Base-by-base conservation (phyloP, 2,113 vertebrate genomes). In the Dromiciops gliroides region DNA sequence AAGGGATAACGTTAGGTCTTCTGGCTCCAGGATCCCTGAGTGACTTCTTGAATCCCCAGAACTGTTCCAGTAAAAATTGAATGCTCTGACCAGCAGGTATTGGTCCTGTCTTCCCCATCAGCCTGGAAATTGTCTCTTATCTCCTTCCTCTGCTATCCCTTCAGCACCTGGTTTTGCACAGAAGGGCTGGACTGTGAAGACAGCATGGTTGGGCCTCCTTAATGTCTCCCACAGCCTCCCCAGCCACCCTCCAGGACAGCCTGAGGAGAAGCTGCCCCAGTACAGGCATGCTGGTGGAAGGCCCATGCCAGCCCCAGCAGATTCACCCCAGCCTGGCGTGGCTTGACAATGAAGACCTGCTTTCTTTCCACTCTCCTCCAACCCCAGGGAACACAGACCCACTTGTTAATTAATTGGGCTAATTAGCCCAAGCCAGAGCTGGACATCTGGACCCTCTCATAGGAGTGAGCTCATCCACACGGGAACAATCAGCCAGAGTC, bases 361-460 rank as follows among this genome's bases (percentile, higher is more conserved):
- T 91, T 83, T 95, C 83, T 56, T 97, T 93, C 89, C 93, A 96
- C 95, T 92, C 37, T 94, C 90, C 94, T 92, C 89, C 91, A 83
- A 97, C 97, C 97, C 96, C 1, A 96, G 97, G 97, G 98, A 98
- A 98, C 98, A 92, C 0, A 37, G 91, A 97, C 97, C 98, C 98
- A 98, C 98, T 98, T 97, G 98, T 98, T 99, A 98, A 98, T 99
- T 99, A 99, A 99, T 99, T 99, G 98, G 98, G 98, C 98, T 99
- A 99, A 99, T 99, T 99, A 99, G 99, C 94, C 97, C 95, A 95
- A 95, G 98, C 97, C 98, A 98, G 99, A 98, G 98, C 99, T 98
- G 99, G 99, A 99, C 99, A 99, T 99, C 99, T 99, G 99, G 99
- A 99, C 98, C 94, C 98, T 98, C 98, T 98, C 97, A 95, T 25